These are phyloP conservation scores for Aporophyla nigra DNA, from an alignment of 2,888 invertebrate species.

Conservation along the genomic window DNA sequence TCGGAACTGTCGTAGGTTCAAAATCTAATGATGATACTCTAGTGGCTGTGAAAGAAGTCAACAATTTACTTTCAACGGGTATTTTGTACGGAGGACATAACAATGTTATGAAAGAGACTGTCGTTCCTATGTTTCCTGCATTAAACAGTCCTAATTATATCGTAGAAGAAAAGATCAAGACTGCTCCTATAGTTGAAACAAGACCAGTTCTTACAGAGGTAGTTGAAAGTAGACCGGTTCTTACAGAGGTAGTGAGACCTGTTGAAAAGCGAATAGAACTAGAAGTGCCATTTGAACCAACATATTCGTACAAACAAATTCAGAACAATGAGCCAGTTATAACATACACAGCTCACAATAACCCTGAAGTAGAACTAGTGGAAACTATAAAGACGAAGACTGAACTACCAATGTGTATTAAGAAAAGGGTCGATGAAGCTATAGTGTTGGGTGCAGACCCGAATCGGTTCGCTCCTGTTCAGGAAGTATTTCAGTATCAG, in stretches of 20 bases:
- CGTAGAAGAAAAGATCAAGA: background rate
- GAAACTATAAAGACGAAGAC: constrained; percentile 61
- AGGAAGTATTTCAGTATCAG: constrained; percentile 6
- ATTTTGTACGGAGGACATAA: constrained; percentile 60
- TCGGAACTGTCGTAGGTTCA: constrained; percentile 64
- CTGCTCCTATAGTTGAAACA: constrained; percentile 9
- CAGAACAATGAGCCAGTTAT: constrained; percentile 64
- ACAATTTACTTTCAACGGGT: constrained; percentile 69
- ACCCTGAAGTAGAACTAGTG: constrained; percentile 65
- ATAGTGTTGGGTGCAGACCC: constrained; percentile 33
- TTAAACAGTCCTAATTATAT: constrained; percentile 1
- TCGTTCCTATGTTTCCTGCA: constrained; percentile 48
- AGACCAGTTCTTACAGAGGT: constrained; percentile 13
- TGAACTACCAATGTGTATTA: constrained; percentile 64
- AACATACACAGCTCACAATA: constrained; percentile 66
- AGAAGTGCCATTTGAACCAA: constrained; percentile 48
- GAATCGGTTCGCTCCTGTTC: background rate
- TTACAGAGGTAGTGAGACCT: constrained; percentile 24
- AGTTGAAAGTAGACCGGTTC: background rate
- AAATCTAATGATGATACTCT: constrained; percentile 67
- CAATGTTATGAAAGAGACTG: constrained; percentile 44
- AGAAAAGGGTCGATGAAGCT: constrained; percentile 65
- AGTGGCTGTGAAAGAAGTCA: constrained; percentile 66
- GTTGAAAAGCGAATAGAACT: constrained; percentile 39
- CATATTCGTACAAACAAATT: constrained; percentile 73